phyloP scores from a whole-genome alignment of 1,140 invertebrate genomes.

The Tetramorium simillimum region DNA sequence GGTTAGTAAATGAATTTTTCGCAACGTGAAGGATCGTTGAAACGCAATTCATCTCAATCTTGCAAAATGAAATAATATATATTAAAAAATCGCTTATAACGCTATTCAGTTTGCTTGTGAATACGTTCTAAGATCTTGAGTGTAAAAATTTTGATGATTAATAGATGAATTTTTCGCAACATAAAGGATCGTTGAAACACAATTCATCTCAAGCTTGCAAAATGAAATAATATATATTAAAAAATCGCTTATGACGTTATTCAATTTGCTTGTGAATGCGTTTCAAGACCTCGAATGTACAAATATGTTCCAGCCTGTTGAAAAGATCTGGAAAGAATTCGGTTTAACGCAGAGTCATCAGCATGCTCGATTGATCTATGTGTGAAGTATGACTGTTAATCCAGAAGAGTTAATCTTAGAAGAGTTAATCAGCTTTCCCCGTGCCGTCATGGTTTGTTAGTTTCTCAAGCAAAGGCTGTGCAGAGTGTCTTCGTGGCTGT shows the following conservation, averaged over 20 bases:
- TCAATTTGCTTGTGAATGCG: not conserved
- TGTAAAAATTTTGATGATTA: too few relatives aligned
- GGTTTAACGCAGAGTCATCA: not conserved
- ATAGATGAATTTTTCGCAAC: too few relatives aligned
- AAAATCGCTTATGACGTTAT: not conserved
- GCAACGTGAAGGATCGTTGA: not conserved
- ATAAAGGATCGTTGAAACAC: too few relatives aligned
- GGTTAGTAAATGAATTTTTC: not conserved
- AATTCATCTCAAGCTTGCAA: too few relatives aligned
- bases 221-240: too few relatives aligned
- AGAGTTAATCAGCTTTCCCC: not conserved
- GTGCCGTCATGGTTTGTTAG: not conserved
- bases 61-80: too few relatives aligned
- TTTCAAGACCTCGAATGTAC: not conserved
- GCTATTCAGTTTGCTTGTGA: not conserved
- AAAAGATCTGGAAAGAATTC: constrained; percentile 23
- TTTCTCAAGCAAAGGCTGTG: constrained; percentile 7
- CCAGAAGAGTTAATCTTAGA: not conserved
- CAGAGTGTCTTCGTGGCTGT: constrained; percentile 52
- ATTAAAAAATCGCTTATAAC: not conserved
- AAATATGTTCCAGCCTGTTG: not conserved
- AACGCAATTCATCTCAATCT: not conserved
- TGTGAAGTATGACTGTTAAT: not conserved
- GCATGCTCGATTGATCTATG: not conserved
- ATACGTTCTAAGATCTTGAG: not conserved